These are phyloP conservation scores for Prinia subflava DNA, from an alignment of 2,113 vertebrate genomes.

Conservation along the genomic window DNA sequence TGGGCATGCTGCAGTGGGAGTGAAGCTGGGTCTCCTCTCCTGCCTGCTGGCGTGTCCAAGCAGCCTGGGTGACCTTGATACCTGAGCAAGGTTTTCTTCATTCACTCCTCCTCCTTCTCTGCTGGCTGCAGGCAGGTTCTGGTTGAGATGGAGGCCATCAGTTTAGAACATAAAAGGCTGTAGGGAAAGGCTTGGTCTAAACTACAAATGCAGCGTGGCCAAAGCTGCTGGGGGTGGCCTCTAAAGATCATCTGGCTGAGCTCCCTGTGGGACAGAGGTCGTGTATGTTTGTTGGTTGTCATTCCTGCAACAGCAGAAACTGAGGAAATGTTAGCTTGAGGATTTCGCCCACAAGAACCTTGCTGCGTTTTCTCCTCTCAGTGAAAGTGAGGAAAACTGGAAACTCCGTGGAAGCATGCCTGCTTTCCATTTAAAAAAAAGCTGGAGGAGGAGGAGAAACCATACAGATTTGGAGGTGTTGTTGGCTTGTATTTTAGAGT, in stretches of 20 bases:
- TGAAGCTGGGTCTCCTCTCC: not conserved
- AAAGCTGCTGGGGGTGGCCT: not conserved
- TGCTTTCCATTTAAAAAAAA: not conserved
- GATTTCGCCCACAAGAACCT: not conserved
- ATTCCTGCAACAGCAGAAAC: not conserved
- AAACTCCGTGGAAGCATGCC: not conserved
- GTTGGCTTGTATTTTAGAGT: not conserved
- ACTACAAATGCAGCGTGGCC: not conserved
- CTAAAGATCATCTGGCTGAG: not conserved
- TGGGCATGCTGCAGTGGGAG: not conserved
- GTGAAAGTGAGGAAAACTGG: not conserved
- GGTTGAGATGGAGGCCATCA: not conserved
- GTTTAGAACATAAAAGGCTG: not conserved
- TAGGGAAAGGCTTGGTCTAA: not conserved
- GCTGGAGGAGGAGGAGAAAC: not conserved
- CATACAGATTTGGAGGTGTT: not conserved
- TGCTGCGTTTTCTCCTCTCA: not conserved
- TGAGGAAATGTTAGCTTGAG: not conserved
- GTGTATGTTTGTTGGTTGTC: not conserved
- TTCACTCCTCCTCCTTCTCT: not conserved
- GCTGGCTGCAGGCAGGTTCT: not conserved
- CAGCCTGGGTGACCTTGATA: not conserved
- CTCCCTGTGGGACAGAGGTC: not conserved
- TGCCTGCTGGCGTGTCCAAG: not conserved
- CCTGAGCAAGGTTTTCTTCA: not conserved